Conservation (phyloP, 2,113 vertebrate species). For the Grus americana region DNA sequence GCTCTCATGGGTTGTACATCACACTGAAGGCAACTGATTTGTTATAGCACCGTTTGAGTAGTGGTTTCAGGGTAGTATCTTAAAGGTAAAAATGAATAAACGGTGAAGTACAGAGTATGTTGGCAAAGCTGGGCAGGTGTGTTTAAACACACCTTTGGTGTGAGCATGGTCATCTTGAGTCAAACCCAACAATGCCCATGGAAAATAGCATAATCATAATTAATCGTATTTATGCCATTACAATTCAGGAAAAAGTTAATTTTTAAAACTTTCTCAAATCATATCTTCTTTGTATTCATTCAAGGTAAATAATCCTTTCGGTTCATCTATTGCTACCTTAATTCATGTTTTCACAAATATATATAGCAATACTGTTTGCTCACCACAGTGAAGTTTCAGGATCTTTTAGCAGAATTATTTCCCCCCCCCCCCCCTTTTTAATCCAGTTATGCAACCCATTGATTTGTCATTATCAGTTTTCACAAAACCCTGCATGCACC, state of each 20-base stretch:
- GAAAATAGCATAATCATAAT: background rate
- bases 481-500: background rate
- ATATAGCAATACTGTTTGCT: background rate
- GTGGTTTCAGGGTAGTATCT: background rate
- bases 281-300: background rate
- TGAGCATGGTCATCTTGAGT: background rate
- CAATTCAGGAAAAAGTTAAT: background rate
- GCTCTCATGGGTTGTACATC: background rate
- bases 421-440: background rate
- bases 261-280: background rate
- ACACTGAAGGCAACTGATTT: background rate
- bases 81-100: background rate
- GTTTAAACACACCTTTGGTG: background rate
- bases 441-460: background rate
- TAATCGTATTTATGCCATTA: background rate
- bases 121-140: background rate
- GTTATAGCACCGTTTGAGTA: background rate
- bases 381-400: background rate
- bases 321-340: background rate
- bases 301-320: background rate
- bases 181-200: background rate
- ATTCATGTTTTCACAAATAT: background rate
- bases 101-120: background rate
- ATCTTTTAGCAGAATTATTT: background rate
- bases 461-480: constrained; percentile 11